Conservation (phyloP, 64 coral and sea anemone species). For the Cladopsammia gracilis region DNA sequence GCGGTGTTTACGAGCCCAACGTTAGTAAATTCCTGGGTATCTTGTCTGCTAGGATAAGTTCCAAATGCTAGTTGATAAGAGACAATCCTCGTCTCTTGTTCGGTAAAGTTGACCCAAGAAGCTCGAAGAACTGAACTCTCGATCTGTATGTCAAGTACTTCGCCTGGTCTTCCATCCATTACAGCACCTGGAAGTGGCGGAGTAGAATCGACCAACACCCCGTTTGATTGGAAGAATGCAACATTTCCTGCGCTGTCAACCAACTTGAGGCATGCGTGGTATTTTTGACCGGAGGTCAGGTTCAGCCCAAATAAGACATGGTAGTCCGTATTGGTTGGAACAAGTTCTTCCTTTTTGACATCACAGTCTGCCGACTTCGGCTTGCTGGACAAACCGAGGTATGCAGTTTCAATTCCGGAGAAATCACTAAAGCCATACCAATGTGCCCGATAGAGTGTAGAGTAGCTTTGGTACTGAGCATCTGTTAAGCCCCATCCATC, state of each 20-base stretch:
- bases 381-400: constrained; percentile 81
- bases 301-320: constrained; percentile 82
- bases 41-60: constrained; percentile 60
- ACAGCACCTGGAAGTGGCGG: constrained; percentile 81
- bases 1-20: constrained; percentile 78
- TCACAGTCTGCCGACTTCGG: constrained; percentile 62
- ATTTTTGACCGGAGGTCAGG: constrained; percentile 77
- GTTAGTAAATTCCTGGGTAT: constrained; percentile 87
- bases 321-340: constrained; percentile 44
- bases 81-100: constrained; percentile 79
- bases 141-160: constrained; percentile 72
- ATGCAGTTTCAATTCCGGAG: constrained; percentile 76
- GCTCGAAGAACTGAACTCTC: constrained; percentile 88
- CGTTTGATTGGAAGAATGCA: constrained; percentile 82
- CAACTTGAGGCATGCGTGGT: constrained; percentile 82
- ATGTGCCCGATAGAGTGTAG: constrained; percentile 88
- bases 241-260: constrained; percentile 86
- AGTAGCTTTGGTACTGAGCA: constrained; percentile 88
- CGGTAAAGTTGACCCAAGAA: constrained; percentile 85
- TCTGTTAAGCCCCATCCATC: constrained; percentile 95
- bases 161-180: constrained; percentile 77
- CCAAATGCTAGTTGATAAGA: constrained; percentile 89
- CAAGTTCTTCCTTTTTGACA: constrained; percentile 64
- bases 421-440: constrained; percentile 95
- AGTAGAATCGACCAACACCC: constrained; percentile 83